Conservation (phyloP, 1,140 invertebrate species). For the Samia ricini region DNA sequence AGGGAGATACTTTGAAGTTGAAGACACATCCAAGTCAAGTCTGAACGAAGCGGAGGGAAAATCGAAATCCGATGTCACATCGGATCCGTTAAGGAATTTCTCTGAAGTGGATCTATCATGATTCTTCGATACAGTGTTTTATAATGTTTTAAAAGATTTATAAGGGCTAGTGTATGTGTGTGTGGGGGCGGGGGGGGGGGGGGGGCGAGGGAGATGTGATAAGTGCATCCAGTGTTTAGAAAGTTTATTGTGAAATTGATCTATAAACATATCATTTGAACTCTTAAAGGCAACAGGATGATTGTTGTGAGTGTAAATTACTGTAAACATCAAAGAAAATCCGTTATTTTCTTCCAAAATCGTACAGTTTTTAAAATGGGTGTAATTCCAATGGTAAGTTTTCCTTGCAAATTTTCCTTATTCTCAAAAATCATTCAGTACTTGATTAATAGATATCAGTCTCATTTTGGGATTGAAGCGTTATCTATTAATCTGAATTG, state of each 20-base stretch:
- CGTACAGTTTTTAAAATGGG: no score
- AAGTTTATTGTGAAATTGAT: background rate
- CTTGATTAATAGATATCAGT: no score
- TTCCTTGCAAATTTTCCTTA: no score
- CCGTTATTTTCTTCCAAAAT: no score
- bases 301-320: no score
- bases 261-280: background rate
- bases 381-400: no score
- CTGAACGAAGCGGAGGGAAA: background rate
- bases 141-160: conserved; percentile 40
- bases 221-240: background rate
- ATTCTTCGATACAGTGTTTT: conserved; percentile 51
- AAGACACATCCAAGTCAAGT: background rate
- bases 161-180: conserved; percentile 5
- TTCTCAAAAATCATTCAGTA: no score
- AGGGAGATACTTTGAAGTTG: background rate
- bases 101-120: conserved; percentile 57
- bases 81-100: conserved; percentile 54
- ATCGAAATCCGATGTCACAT: background rate
- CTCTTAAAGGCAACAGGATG: background rate
- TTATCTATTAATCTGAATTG: no score
- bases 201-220: no score
- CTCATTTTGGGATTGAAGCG: no score
- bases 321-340: no score
- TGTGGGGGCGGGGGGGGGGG: no score